Conservation (phyloP, 2,888 invertebrate species). For the Argyresthia albistria region DNA sequence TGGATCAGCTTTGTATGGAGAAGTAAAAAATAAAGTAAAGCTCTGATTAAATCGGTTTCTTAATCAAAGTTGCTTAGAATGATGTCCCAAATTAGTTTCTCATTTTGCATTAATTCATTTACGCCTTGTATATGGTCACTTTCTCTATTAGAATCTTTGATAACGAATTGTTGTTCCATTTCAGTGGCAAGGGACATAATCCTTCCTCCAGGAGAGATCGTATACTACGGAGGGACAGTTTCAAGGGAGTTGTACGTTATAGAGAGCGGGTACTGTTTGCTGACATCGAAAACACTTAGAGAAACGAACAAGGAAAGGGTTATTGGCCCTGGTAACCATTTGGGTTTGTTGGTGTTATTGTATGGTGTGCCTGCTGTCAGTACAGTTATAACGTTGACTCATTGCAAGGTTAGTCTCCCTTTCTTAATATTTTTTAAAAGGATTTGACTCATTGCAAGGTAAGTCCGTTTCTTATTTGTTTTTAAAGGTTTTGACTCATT, state of each 20-base stretch:
- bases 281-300: constrained; percentile 40
- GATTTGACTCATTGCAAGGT: too few species aligned
- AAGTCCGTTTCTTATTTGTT: too few species aligned
- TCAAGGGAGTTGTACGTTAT: constrained; percentile 66
- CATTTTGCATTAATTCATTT: too few species aligned
- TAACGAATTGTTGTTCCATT: constrained; percentile 6
- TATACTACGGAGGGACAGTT: constrained; percentile 64
- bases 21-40: too few species aligned
- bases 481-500: too few species aligned
- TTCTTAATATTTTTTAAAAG: too few species aligned
- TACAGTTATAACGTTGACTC: constrained; percentile 62
- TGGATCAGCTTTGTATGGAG: too few species aligned
- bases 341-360: constrained; percentile 57
- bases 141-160: too few species aligned
- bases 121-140: too few species aligned
- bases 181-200: constrained; percentile 55
- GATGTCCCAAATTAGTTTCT: too few species aligned
- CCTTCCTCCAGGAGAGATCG: constrained; percentile 64
- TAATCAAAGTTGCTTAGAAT: too few species aligned
- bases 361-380: constrained; percentile 60
- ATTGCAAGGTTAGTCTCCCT: constrained; percentile 50
- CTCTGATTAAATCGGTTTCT: too few species aligned
- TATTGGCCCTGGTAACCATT: constrained; percentile 57
- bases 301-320: constrained; percentile 38
- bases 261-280: constrained; percentile 61